These are phyloP conservation scores for Hapalemur alaotrensis DNA, from an alignment of 2,797 vertebrate genomes.

Conservation along the genomic window DNA sequence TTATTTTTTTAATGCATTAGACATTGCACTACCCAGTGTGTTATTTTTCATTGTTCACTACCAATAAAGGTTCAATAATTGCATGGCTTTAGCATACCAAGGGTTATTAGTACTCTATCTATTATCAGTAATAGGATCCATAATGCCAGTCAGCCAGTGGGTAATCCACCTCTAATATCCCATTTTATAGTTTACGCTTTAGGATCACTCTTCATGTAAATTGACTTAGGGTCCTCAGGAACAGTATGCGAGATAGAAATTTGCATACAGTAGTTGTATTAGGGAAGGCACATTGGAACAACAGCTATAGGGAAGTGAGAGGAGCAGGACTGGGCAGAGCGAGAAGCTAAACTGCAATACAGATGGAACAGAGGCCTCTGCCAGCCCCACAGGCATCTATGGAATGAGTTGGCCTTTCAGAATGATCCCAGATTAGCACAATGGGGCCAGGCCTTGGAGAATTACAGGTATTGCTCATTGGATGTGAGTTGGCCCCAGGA, in stretches of 20 bases:
- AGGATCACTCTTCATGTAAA: neutral
- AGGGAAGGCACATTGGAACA: neutral
- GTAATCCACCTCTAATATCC: neutral
- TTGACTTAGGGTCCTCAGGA: neutral
- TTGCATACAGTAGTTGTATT: neutral
- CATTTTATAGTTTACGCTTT: neutral
- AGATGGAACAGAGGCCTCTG: neutral
- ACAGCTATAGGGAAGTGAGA: neutral
- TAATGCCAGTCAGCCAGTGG: neutral
- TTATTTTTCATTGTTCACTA: neutral
- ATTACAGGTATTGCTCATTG: neutral
- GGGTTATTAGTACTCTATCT: neutral
- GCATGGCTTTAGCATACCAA: neutral
- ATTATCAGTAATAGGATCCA: neutral
- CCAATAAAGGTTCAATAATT: neutral
- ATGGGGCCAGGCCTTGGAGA: neutral
- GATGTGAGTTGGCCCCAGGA: neutral
- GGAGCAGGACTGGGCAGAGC: neutral
- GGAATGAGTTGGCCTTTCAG: neutral
- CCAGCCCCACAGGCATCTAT: neutral
- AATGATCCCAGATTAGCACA: neutral
- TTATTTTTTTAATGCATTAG: neutral
- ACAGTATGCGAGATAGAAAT: neutral
- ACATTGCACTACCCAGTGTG: neutral
- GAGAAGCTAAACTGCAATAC: neutral